These are phyloP conservation scores for Morelia viridis DNA, from an alignment of 2,797 vertebrate species.

Conservation along the genomic window DNA sequence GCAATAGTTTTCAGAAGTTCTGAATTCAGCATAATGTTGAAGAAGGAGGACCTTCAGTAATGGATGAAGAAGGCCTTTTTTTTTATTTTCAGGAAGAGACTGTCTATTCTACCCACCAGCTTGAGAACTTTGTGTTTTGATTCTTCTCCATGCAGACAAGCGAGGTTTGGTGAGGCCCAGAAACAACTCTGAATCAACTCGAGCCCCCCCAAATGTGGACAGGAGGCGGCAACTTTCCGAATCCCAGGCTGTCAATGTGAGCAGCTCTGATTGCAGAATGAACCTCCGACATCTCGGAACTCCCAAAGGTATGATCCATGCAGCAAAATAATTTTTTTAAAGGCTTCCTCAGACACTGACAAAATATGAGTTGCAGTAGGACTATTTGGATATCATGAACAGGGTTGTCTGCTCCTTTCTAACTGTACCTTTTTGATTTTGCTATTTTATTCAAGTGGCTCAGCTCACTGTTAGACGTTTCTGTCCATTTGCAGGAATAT, in stretches of 20 bases:
- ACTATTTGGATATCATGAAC: not conserved
- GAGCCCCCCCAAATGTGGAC: slow-evolving; percentile 62
- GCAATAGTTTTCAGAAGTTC: not conserved
- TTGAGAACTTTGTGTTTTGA: slow-evolving; percentile 55
- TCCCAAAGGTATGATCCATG: slow-evolving; percentile 71
- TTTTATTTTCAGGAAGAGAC: slow-evolving; percentile 10
- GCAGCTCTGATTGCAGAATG: slow-evolving; percentile 66
- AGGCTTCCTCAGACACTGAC: slow-evolving; percentile 26
- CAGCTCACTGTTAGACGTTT: not conserved
- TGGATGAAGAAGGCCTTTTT: not conserved
- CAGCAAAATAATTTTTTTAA: slow-evolving; percentile 31
- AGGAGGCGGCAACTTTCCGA: slow-evolving; percentile 69
- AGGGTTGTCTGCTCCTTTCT: not conserved
- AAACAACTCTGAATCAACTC: slow-evolving; percentile 68
- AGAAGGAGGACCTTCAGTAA: not conserved
- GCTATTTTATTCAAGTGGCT: not conserved
- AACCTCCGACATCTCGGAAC: slow-evolving; percentile 68
- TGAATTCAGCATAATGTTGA: not conserved
- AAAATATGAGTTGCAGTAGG: slow-evolving; percentile 36
- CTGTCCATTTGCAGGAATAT: not conserved
- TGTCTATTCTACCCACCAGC: not conserved
- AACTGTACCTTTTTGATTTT: not conserved
- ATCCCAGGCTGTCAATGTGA: slow-evolving; percentile 68
- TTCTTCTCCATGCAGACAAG: slow-evolving; percentile 70
- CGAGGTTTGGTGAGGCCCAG: slow-evolving; percentile 63